Evolutionary conservation across 2,113 vertebrate genomes (phyloP).

Genomic region (Baryphthengus martii): DNA sequence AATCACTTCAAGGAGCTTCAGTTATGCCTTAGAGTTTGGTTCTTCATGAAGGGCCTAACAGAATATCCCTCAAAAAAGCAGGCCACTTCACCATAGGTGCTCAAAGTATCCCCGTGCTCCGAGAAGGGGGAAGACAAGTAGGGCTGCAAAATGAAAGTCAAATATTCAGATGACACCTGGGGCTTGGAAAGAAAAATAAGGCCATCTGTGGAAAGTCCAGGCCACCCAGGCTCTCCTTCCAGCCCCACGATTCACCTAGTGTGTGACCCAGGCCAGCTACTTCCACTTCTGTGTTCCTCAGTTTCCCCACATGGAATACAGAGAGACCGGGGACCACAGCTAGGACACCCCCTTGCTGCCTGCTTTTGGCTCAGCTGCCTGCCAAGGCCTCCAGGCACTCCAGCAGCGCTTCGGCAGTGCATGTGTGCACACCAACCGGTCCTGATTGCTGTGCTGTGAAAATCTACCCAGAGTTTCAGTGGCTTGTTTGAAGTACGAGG

Average conservation of each 20-base stretch:
- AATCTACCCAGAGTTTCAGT: accelerated
- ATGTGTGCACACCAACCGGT: accelerated
- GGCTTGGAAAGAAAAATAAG: background rate
- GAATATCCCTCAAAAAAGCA: background rate
- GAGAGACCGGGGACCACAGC: accelerated
- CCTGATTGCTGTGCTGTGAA: accelerated
- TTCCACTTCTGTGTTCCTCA: background rate
- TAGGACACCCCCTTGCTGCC: accelerated
- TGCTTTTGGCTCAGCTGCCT: background rate
- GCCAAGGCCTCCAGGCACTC: accelerated
- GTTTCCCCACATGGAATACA: accelerated
- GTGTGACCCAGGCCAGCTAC: background rate
- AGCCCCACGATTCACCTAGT: accelerated
- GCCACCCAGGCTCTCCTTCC: background rate
- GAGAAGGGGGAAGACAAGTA: background rate
- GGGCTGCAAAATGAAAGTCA: background rate
- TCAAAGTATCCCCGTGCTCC: background rate
- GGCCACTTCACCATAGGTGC: background rate
- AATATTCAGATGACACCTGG: background rate
- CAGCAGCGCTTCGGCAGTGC: accelerated
- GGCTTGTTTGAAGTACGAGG: background rate
- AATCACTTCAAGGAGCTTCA: background rate
- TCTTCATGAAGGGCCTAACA: background rate
- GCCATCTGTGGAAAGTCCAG: accelerated
- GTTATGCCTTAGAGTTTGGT: background rate